Percentiles rank a stretch among this genome's conserved stretches.
These are phyloP conservation scores for Caloenas nicobarica DNA, from an alignment of 2,113 vertebrate genomes.

Conservation along the genomic window DNA sequence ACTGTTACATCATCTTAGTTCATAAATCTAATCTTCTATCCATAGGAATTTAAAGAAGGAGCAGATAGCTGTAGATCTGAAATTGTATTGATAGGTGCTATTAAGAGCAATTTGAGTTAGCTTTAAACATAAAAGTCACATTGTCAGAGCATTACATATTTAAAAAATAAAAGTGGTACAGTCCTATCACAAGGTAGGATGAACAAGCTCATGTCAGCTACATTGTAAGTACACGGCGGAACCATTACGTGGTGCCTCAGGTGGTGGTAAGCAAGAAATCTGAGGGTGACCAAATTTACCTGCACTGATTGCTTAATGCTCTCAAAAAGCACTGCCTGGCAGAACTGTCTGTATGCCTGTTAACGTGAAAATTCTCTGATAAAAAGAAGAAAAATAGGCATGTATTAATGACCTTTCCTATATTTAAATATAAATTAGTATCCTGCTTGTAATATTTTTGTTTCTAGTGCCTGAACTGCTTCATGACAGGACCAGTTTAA, in stretches of 20 bases:
- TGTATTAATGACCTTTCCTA: background rate
- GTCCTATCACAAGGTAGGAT: background rate
- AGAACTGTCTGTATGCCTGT: background rate
- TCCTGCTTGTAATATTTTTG: background rate
- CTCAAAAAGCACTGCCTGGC: background rate
- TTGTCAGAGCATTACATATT: background rate
- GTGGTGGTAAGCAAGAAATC: background rate
- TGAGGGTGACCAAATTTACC: background rate
- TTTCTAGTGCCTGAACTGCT: background rate
- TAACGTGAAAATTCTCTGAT: background rate
- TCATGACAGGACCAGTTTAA: background rate
- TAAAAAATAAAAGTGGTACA: background rate
- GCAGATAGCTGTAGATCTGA: background rate
- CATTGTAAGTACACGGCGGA: background rate
- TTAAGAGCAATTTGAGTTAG: background rate
- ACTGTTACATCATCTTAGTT: background rate
- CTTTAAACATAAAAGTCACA: background rate
- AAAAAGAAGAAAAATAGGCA: background rate
- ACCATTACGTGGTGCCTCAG: background rate
- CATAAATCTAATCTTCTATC: background rate
- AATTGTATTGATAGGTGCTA: background rate
- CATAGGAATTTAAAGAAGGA: background rate
- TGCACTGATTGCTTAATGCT: background rate
- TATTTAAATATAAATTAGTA: background rate
- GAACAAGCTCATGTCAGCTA: background rate